Conservation (phyloP, 2,113 vertebrate genomes). For the Grammomys dolichurus region DNA sequence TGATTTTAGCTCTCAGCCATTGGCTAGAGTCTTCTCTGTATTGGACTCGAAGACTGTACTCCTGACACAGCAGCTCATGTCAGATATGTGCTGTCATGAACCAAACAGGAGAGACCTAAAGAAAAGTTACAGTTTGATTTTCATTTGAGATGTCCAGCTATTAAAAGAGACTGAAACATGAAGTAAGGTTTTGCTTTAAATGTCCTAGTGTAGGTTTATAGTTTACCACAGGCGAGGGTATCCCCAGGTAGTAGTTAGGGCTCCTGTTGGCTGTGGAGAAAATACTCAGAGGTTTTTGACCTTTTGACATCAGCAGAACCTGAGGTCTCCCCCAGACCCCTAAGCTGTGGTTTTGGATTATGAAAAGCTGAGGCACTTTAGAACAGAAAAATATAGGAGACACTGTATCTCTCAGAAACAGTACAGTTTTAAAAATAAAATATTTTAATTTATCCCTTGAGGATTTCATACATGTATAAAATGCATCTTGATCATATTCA, state of each 20-base stretch:
- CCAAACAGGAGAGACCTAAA: not conserved
- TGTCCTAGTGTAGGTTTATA: not conserved
- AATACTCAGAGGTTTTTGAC: not conserved
- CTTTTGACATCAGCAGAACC: not conserved
- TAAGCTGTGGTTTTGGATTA: not conserved
- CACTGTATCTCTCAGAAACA: not conserved
- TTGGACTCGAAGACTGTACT: not conserved
- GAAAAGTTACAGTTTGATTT: not conserved
- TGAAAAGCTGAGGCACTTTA: not conserved
- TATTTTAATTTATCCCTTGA: not conserved
- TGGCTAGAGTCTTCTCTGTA: not conserved
- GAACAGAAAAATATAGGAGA: not conserved
- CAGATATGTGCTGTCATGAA: not conserved
- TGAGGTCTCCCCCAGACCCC: not conserved
- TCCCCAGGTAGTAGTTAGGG: too few relatives aligned
- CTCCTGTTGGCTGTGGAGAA: not conserved
- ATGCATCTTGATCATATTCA: not conserved
- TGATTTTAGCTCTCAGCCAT: not conserved
- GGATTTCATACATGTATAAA: not conserved
- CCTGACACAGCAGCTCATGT: fast-evolving
- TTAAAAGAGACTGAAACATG: slow-evolving; percentile 41
- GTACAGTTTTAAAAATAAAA: not conserved
- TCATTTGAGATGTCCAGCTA: not conserved
- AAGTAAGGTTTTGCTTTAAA: not conserved
- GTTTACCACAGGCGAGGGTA: not conserved